Base-by-base conservation (phyloP, 2,113 vertebrate genomes). In the Scolopax mira region DNA sequence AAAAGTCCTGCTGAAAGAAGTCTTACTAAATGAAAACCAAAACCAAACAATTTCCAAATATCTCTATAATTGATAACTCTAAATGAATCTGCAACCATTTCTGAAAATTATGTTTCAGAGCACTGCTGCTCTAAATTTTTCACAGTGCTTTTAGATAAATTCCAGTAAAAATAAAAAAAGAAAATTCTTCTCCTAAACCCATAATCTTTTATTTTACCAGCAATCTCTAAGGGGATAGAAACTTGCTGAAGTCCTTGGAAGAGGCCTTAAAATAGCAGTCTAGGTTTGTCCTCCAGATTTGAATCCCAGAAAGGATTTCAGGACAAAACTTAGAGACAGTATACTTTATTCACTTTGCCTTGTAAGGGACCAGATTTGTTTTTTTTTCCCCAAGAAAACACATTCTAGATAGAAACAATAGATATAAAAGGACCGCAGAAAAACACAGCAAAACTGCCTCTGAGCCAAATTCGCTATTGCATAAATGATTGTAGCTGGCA, bases 1-100 rank as follows among this genome's bases (percentile, higher is more conserved):
- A 96, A 95, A 93, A 94, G 79, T 93, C 75, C 75, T 94, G 71
- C 73, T 96, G 90, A 67, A 89, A 64, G 44, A 97, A 92, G 81
- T 84, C 42, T 93, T 77, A 78, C n/a, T 85, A 92, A 95, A 79
- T 52, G 49, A 92, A 91, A 88, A 44, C 55, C 55, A 75, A 83
- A 93, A 4, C 42, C 27, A 81, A 51, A 71, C 11, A 44, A 89
- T 77, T 58, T 58, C 10, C 33, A 85, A 67, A 91, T 86, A 42
- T 22, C 16, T 55, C 71, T 79, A 14, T 13, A 65, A 57, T 64
- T 92, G 73, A 92, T 74, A 81, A 35, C 30, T 77, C 74, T 96
- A 94, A 85, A 85, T 83, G 85, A 92, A 92, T 64, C 51, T 92
- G 28, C 25, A 74, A 25, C 21, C 7, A 64, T 84, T 96, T 94